Conservation (phyloP, 1,140 invertebrate genomes). For the Laupala kohalensis region DNA sequence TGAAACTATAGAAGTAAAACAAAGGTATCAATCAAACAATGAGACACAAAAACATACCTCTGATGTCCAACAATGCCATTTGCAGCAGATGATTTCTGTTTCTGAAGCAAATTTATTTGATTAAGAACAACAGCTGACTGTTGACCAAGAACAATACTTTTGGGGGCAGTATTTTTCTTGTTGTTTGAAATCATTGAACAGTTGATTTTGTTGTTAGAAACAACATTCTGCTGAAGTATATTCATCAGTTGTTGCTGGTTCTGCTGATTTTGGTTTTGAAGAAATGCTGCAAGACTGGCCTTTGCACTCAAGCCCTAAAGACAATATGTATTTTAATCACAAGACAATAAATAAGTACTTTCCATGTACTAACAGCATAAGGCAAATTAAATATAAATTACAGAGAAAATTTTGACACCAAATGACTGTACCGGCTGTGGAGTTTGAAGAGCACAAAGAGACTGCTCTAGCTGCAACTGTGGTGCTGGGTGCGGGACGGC, state of each 20-base stretch:
- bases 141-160: slow-evolving; percentile 19
- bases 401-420: background rate
- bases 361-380: background rate
- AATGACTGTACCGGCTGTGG: background rate
- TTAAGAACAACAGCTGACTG: slow-evolving; percentile 27
- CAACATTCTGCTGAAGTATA: slow-evolving; percentile 30
- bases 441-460: background rate
- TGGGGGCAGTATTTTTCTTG: slow-evolving; percentile 18
- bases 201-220: slow-evolving; percentile 35
- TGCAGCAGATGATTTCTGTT: slow-evolving; percentile 1
- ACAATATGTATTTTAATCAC: background rate
- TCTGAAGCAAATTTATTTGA: slow-evolving; percentile 18
- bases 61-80: slow-evolving; percentile 9
- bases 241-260: slow-evolving; percentile 33
- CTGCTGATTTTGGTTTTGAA: slow-evolving; percentile 24
- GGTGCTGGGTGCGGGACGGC: background rate
- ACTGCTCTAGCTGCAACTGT: no score
- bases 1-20: background rate
- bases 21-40: background rate
- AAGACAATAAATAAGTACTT: background rate
- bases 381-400: background rate
- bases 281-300: slow-evolving; percentile 36
- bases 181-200: slow-evolving; percentile 18
- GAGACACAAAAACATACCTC: background rate
- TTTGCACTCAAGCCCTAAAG: slow-evolving; percentile 29